A percentile compares a stretch with the other conserved stretches of the same genome.
Evolutionary conservation across 2,888 invertebrate genomes (phyloP).

Genomic region (Epinotia brunnichana): DNA sequence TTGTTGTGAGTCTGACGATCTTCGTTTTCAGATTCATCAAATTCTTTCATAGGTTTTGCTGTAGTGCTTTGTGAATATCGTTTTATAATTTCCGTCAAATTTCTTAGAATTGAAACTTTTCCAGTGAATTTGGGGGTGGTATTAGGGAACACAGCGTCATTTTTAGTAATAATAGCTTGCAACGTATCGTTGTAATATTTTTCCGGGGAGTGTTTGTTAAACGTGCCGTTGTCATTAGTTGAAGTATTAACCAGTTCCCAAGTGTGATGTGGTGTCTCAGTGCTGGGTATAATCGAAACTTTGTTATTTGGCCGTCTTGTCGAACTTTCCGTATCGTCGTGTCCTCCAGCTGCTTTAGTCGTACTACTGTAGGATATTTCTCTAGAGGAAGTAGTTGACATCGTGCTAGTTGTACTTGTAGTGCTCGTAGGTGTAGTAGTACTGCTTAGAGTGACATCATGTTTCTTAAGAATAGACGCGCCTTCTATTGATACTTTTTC

Average conservation of each 20-base stretch:
- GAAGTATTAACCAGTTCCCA: slow-evolving; percentile 85
- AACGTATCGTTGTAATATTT: slow-evolving; percentile 85
- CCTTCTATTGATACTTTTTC: slow-evolving; percentile 75
- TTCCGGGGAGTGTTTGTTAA: slow-evolving; percentile 73
- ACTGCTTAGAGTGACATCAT: slow-evolving; percentile 54
- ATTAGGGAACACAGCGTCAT: slow-evolving; percentile 75
- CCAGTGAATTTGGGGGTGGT: slow-evolving; percentile 75
- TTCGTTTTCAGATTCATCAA: slow-evolving; percentile 56
- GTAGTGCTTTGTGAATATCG: slow-evolving; percentile 78
- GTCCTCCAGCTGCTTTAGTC: slow-evolving; percentile 45
- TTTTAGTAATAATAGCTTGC: slow-evolving; percentile 85
- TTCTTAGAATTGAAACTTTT: slow-evolving; percentile 80
- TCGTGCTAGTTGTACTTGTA: slow-evolving; percentile 48
- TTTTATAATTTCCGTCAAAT: slow-evolving; percentile 86
- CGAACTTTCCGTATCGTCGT: slow-evolving; percentile 62
- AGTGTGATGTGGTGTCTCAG: slow-evolving; percentile 71
- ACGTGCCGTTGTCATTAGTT: slow-evolving; percentile 71
- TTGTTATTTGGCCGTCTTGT: slow-evolving; percentile 77
- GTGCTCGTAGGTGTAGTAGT: slow-evolving; percentile 49
- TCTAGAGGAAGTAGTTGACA: slow-evolving; percentile 43
- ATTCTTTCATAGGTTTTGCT: slow-evolving; percentile 50
- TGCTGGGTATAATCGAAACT: slow-evolving; percentile 77
- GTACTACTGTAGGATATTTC: slow-evolving; percentile 37
- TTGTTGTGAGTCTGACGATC: slow-evolving; percentile 64
- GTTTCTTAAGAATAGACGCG: slow-evolving; percentile 76